phyloP scores from a whole-genome alignment of 2,888 invertebrate genomes.

The Tenthredo notha region DNA sequence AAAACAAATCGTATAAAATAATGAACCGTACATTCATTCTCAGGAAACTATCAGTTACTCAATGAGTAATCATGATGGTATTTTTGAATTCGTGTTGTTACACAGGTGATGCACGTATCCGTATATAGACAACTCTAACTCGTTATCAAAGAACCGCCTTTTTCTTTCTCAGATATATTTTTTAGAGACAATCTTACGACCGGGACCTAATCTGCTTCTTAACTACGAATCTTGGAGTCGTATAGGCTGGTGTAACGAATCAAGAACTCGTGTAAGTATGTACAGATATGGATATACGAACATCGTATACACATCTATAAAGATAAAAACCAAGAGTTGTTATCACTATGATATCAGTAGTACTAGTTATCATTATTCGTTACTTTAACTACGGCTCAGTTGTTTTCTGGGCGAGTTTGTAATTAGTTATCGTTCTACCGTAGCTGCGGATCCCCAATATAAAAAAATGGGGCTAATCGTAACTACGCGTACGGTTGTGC shows the following conservation, averaged over 20 bases:
- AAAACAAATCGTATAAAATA: neutral
- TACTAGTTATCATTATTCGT: constrained; percentile 64
- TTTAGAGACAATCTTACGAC: neutral
- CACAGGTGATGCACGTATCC: constrained; percentile 27
- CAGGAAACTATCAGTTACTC: neutral
- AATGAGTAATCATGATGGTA: constrained; percentile 31
- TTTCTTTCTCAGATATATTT: neutral
- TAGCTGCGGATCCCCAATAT: neutral
- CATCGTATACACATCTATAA: neutral
- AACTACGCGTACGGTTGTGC: constrained; percentile 7
- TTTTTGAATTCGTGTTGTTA: neutral
- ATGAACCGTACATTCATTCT: neutral
- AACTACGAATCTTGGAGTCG: neutral
- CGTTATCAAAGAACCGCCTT: constrained; percentile 23
- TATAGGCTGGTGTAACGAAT: neutral
- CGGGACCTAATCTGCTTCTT: neutral
- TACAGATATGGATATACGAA: neutral
- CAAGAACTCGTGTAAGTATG: neutral
- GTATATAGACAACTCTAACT: neutral
- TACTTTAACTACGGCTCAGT: constrained; percentile 60
- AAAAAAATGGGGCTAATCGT: constrained; percentile 53
- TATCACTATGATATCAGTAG: constrained; percentile 66
- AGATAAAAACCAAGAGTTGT: constrained; percentile 13
- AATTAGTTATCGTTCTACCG: constrained; percentile 58
- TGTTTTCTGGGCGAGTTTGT: constrained; percentile 60